A percentile compares a stretch with the other conserved stretches of the same genome.
Evolutionary conservation across 2,113 vertebrate genomes (phyloP).

Genomic region (Lasiurus borealis): DNA sequence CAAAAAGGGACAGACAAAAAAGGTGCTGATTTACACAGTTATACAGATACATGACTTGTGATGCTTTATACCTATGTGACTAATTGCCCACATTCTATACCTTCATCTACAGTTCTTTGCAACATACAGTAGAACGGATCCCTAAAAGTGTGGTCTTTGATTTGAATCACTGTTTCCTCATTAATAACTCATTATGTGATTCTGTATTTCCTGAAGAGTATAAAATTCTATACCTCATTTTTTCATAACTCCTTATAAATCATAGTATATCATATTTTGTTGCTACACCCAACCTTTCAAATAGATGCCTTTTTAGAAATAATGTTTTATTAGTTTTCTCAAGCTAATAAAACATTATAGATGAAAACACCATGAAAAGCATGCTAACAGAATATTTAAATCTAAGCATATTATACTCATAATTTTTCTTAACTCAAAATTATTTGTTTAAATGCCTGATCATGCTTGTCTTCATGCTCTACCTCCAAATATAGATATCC

Average conservation of each 20-base stretch:
- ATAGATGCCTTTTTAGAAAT: neutral
- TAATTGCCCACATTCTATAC: neutral
- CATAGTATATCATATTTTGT: neutral
- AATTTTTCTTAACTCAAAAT: constrained; percentile 17
- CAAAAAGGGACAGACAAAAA: neutral
- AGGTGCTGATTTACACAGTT: neutral
- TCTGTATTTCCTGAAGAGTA: neutral
- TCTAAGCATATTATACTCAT: neutral
- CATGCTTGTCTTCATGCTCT: neutral
- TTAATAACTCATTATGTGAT: neutral
- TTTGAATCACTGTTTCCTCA: constrained; percentile 33
- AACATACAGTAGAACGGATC: neutral
- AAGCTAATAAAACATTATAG: neutral
- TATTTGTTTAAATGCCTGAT: constrained; percentile 44
- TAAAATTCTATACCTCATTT: neutral
- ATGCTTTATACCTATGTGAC: constrained; percentile 4
- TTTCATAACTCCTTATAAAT: neutral
- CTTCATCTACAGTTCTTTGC: neutral
- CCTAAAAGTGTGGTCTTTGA: neutral
- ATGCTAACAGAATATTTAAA: neutral
- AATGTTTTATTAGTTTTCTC: neutral
- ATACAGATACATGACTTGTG: neutral
- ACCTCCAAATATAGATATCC: neutral
- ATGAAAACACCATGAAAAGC: neutral
- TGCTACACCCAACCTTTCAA: neutral